phyloP scores from a whole-genome alignment of 2,888 invertebrate genomes.

The Drosophila mayaguana region DNA sequence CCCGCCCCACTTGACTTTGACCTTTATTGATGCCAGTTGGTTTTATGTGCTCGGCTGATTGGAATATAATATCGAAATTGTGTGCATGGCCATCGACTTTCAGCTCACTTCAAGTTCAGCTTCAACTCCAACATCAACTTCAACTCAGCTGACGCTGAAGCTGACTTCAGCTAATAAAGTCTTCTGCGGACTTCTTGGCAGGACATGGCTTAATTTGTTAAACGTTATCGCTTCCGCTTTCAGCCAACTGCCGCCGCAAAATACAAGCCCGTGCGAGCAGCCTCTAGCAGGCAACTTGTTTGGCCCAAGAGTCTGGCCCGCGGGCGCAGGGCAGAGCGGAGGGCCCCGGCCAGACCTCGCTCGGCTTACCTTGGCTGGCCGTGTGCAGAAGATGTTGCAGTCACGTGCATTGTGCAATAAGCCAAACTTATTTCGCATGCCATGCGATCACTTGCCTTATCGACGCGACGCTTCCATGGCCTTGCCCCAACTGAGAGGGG shows the following conservation, averaged over 20 bases:
- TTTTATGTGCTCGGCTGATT: conserved; percentile 84
- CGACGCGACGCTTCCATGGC: conserved; percentile 46
- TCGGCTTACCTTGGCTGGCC: neutral
- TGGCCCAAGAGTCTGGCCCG: neutral
- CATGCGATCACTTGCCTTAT: conserved; percentile 58
- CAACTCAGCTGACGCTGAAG: too few relatives aligned
- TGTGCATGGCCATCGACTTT: conserved; percentile 47
- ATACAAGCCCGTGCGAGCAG: conserved; percentile 54
- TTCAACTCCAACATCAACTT: too few relatives aligned
- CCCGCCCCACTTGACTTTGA: conserved; percentile 24
- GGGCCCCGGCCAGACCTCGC: neutral
- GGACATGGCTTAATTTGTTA: conserved; percentile 80
- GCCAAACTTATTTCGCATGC: conserved; percentile 75
- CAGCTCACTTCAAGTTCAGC: neutral
- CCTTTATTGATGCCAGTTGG: conserved; percentile 78
- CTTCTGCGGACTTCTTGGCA: conserved; percentile 46
- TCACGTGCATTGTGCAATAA: conserved; percentile 74
- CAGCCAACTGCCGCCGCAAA: conserved; percentile 56
- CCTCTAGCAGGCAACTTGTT: conserved; percentile 35
- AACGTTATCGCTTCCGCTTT: conserved; percentile 77
- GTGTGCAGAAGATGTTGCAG: conserved; percentile 36
- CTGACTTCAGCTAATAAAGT: conserved; percentile 64
- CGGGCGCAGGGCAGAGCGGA: neutral
- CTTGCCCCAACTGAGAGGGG: conserved; percentile 26
- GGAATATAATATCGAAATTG: conserved; percentile 83